phyloP scores from a whole-genome alignment of 2,888 invertebrate genomes.

The Lagria hirta region DNA sequence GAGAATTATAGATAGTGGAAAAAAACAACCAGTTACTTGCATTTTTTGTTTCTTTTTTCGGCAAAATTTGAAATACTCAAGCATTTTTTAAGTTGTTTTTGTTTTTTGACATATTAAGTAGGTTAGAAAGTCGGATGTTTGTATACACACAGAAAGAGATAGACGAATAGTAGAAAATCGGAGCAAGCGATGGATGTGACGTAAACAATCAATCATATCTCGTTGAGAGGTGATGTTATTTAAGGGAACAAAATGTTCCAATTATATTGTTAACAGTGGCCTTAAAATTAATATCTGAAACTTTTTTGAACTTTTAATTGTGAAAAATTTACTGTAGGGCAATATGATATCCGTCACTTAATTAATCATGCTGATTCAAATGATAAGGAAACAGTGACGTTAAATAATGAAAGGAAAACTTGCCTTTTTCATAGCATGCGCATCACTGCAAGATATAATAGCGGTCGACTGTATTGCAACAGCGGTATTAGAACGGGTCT shows the following conservation, averaged over 20 bases:
- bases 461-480: neutral
- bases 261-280: slow-evolving; percentile 30
- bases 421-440: slow-evolving; percentile 17
- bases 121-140: slow-evolving; percentile 10
- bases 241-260: slow-evolving; percentile 29
- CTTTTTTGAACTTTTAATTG: slow-evolving; percentile 29
- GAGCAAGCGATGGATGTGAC: slow-evolving; percentile 19
- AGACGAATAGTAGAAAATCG: slow-evolving; percentile 2
- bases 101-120: slow-evolving; percentile 15
- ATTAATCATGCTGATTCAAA: slow-evolving; percentile 7
- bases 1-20: slow-evolving; percentile 24
- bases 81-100: slow-evolving; percentile 26
- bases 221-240: slow-evolving; percentile 23
- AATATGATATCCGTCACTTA: slow-evolving; percentile 16
- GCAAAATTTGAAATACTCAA: slow-evolving; percentile 22
- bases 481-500: slow-evolving; percentile 1
- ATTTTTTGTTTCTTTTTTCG: slow-evolving; percentile 12
- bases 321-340: slow-evolving; percentile 29
- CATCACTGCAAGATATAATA: slow-evolving; percentile 17
- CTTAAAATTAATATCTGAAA: slow-evolving; percentile 28
- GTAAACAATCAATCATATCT: slow-evolving; percentile 30
- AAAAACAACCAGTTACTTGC: slow-evolving; percentile 9
- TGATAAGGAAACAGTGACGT: slow-evolving; percentile 12
- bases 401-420: slow-evolving; percentile 6
- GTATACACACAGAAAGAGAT: too few species aligned